Conservation (phyloP, 1,140 invertebrate genomes). For the Limonius californicus region DNA sequence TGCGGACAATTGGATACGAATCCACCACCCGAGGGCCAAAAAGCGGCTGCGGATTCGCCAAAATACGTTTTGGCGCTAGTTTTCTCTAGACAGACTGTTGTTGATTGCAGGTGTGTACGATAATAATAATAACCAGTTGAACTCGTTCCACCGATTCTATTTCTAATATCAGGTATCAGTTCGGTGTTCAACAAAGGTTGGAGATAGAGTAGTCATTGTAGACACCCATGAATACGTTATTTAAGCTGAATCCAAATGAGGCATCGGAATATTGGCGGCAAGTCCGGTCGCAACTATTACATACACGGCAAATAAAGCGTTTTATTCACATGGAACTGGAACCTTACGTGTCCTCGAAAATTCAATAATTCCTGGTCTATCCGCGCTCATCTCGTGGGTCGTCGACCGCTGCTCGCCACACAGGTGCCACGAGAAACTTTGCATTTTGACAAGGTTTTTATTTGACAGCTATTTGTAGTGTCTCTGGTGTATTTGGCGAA, state of each 20-base stretch:
- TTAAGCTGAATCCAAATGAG: neutral
- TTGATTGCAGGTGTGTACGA: too few species aligned
- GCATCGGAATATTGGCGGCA: neutral
- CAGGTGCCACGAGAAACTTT: neutral
- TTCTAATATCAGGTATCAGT: neutral
- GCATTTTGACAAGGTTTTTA: neutral
- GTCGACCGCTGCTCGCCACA: neutral
- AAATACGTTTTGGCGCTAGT: too few species aligned
- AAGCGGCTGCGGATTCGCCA: too few species aligned
- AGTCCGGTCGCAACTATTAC: too few species aligned
- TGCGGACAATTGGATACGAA: too few species aligned
- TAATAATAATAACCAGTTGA: neutral
- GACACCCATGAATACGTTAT: too few species aligned
- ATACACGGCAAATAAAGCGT: neutral
- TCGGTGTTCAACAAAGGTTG: neutral
- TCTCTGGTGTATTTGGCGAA: too few species aligned
- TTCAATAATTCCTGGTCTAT: slow-evolving; percentile 1
- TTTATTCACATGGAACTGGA: neutral
- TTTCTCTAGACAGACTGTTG: too few species aligned
- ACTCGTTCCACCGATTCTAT: neutral
- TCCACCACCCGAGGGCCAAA: too few species aligned
- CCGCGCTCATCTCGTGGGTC: neutral
- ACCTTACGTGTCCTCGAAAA: slow-evolving; percentile 1
- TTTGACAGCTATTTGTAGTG: neutral
- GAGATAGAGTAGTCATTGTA: neutral